A percentile compares a stretch with the other conserved stretches of the same genome.
These are phyloP conservation scores for Trogon surrucura DNA, from an alignment of 2,113 vertebrate species.

Conservation along the genomic window DNA sequence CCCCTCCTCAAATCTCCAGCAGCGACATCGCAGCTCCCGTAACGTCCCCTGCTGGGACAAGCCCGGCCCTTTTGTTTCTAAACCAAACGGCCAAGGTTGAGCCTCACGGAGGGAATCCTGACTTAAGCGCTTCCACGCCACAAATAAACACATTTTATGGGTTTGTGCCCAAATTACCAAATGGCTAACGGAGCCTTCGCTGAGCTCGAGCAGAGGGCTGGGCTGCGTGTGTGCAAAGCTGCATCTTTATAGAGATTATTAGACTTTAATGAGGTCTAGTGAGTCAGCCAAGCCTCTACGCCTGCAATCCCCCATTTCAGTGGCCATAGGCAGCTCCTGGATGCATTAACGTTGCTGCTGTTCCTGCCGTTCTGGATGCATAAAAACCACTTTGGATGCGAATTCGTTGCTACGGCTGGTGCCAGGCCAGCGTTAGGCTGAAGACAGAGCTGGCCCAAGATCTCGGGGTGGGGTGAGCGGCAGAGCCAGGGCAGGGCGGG, in stretches of 20 bases:
- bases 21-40: rapidly evolving
- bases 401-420: rapidly evolving
- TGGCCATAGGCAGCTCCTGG: background rate
- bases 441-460: too few relatives aligned
- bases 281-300: background rate
- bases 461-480: background rate
- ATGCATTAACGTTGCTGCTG: background rate
- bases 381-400: background rate
- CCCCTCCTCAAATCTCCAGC: background rate
- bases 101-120: background rate
- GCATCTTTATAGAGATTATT: background rate
- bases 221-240: background rate
- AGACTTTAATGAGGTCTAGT: background rate
- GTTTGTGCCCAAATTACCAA: background rate
- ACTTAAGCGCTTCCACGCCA: background rate
- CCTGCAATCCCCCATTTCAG: background rate
- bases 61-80: background rate
- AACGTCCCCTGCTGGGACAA: background rate
- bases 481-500: background rate
- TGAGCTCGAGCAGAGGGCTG: background rate
- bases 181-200: background rate
- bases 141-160: background rate
- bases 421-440: background rate
- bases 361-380: background rate
- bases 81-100: rapidly evolving